Evolutionary conservation across 2,113 vertebrate species (phyloP), one percentile per base, ranked within the genome.

Genomic region (Pseudorectes ferrugineus): DNA sequence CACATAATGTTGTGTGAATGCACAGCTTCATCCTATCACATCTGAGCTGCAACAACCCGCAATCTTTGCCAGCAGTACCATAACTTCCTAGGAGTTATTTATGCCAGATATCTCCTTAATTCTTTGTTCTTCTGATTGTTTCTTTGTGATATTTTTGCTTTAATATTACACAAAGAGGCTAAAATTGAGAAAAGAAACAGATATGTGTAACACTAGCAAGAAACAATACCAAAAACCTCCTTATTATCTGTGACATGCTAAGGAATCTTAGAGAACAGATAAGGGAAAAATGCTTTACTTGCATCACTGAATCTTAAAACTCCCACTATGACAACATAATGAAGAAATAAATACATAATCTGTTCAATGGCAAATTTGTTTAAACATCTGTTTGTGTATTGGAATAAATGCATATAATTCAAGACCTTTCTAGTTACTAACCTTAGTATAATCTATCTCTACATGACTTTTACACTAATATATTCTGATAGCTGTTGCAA

Each of bases 21-120:
- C 85, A 74, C 42, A 83, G 88, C 82, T 88, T 95, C 75, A 55
- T 88, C 82, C 59, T 46, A 7, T 66, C 79, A n/a, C 33, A 31
- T 76, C 58, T 14, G 5, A 86, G 29, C 82, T 88, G 29, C 51
- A 71, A 6, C 11, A 89, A 36, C 54, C 11, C 14, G 6, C 46
- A 58, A 1, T 36, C 54, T 76, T 49, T 91, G 38, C 63, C 63
- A 59, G 35, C 23, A 51, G 21, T 61, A 43, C 31, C 11, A 7
- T 51, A 62, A 76, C 35, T 62, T 89, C 17, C 3, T 35, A 22
- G 28, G 71, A 85, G 38, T 72, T 79, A 76, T 40, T 79, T 85
- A 76, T 72, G 36, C 38, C 63, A 18, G 24, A 10, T 93, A 67
- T 12, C 16, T 72, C 31, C 46, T 54, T 46, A 62, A 58, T 70